Conservation (phyloP, 2,888 invertebrate genomes). For the Carabus problematicus region DNA sequence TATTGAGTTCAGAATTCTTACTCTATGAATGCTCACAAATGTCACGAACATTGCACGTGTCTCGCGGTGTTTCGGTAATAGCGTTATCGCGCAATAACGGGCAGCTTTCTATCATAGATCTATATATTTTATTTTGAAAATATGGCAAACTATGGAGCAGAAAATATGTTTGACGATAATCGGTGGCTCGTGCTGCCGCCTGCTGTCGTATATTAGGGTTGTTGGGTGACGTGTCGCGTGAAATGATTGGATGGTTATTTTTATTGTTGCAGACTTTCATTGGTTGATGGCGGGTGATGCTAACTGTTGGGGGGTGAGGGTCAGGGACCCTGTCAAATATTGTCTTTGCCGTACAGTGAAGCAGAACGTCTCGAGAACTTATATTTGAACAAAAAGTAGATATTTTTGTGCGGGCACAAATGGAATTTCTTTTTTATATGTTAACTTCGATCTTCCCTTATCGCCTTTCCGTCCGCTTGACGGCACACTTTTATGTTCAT, state of each 20-base stretch:
- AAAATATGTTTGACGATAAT: slow-evolving; percentile 8
- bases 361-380: slow-evolving; percentile 22
- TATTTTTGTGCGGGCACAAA: slow-evolving; percentile 19
- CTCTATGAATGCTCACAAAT: no score
- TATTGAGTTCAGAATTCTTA: no score
- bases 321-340: slow-evolving; percentile 5
- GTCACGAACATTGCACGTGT: no score
- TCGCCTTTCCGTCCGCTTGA: slow-evolving; percentile 23
- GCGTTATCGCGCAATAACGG: no score
- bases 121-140: no score
- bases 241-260: slow-evolving; percentile 20
- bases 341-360: slow-evolving; percentile 9
- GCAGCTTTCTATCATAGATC: no score
- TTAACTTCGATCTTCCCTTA: slow-evolving; percentile 36
- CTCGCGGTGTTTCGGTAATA: no score
- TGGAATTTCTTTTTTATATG: slow-evolving; percentile 38
- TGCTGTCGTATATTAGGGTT: not conserved
- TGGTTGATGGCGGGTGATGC: no score
- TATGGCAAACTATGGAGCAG: not conserved
- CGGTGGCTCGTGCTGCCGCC: not conserved
- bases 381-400: slow-evolving; percentile 33
- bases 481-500: slow-evolving; percentile 25
- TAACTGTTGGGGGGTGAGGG: not conserved
- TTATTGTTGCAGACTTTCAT: slow-evolving; percentile 4
- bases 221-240: slow-evolving; percentile 3